phyloP scores from a whole-genome alignment of 2,797 vertebrate genomes.

The Alcedo quadribrachys region DNA sequence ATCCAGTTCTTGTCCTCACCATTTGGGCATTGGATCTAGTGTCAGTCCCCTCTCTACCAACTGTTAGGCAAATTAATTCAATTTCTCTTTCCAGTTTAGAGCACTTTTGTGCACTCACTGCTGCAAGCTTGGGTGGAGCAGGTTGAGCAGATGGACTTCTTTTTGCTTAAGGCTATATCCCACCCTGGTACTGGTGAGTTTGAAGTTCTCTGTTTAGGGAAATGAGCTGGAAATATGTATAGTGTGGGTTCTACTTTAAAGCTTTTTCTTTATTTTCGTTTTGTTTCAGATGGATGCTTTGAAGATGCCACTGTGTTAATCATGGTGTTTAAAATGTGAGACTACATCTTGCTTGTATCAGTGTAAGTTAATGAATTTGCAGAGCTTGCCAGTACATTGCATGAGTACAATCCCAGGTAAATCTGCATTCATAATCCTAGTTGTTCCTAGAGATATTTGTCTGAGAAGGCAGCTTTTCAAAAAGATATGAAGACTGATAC shows the following conservation, averaged over 20 bases:
- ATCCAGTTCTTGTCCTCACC: neutral
- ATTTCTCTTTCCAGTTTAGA: neutral
- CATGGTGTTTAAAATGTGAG: neutral
- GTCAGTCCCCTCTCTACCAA: neutral
- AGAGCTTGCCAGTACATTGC: neutral
- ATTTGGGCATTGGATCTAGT: neutral
- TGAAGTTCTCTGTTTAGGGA: neutral
- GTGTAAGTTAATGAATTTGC: neutral
- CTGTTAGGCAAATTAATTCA: neutral
- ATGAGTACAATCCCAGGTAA: neutral
- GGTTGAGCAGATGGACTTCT: neutral
- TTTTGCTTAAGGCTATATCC: neutral
- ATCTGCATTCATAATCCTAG: neutral
- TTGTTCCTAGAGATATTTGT: neutral
- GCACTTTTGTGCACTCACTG: neutral
- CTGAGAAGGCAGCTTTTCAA: neutral
- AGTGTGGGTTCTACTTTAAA: neutral
- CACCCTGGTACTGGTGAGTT: neutral
- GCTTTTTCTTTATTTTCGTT: neutral
- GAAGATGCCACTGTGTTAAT: neutral
- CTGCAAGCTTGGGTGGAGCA: neutral
- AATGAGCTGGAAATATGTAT: neutral
- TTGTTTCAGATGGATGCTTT: neutral
- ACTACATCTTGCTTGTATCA: neutral
- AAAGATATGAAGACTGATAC: neutral